These are phyloP conservation scores for Margarornis squamiger DNA, from an alignment of 2,797 vertebrate species.

Conservation along the genomic window DNA sequence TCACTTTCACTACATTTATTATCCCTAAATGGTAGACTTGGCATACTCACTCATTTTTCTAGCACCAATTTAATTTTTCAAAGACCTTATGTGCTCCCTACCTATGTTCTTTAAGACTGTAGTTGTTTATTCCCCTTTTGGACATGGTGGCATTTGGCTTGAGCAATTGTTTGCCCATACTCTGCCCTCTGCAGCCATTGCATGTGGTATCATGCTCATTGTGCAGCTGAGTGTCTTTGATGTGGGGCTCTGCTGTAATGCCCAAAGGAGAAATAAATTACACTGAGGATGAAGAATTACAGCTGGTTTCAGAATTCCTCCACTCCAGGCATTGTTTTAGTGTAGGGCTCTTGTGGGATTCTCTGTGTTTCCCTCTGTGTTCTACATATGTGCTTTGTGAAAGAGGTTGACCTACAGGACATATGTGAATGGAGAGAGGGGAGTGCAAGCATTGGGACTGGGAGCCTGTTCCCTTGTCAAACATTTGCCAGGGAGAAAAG, in stretches of 20 bases:
- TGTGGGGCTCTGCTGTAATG: not conserved
- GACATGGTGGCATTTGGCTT: not conserved
- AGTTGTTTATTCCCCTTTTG: not conserved
- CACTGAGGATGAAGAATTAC: not conserved
- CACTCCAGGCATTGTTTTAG: not conserved
- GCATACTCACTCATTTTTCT: not conserved
- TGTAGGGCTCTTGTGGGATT: not conserved
- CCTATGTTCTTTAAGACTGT: not conserved
- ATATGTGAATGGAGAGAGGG: not conserved
- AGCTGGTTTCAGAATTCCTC: conserved; percentile 29
- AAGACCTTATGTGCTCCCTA: not conserved
- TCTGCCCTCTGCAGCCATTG: not conserved
- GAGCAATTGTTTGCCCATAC: not conserved
- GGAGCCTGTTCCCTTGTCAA: not conserved
- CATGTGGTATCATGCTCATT: not conserved
- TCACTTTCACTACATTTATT: not conserved
- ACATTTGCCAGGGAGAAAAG: not conserved
- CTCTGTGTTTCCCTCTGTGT: not conserved
- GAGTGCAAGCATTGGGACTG: not conserved
- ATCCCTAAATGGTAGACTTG: not conserved
- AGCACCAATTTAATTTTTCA: not conserved
- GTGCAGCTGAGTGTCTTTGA: conserved; percentile 4
- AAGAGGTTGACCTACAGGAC: not conserved
- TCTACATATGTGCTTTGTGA: not conserved
- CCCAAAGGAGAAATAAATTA: conserved; percentile 30